Evolutionary conservation across 1,140 invertebrate species (phyloP).

Genomic region (Matsumurasca onukii): DNA sequence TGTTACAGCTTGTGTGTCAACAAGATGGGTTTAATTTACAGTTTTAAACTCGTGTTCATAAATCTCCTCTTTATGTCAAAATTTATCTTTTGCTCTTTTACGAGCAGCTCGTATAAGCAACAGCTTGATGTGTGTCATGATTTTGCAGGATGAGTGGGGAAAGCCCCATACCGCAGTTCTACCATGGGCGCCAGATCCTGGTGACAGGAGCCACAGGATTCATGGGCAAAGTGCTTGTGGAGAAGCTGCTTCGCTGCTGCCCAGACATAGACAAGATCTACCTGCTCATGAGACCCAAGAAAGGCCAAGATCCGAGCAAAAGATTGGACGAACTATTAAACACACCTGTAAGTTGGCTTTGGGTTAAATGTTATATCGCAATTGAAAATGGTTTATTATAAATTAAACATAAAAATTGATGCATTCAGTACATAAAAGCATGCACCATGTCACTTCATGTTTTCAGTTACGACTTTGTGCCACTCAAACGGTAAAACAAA

Average conservation of each 20-base stretch:
- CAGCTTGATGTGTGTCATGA: no score
- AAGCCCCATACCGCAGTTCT: constrained; percentile 54
- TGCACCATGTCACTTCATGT: no score
- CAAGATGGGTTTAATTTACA: no score
- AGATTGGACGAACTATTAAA: constrained; percentile 65
- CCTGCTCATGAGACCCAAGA: constrained; percentile 70
- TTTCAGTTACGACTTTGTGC: no score
- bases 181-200: constrained; percentile 55
- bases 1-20: no score
- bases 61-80: no score
- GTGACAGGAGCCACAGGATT: constrained; percentile 65
- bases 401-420: background rate
- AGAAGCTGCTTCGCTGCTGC: constrained; percentile 77
- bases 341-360: constrained; percentile 60
- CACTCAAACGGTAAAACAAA: no score
- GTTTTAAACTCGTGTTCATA: no score
- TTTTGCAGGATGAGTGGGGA: constrained; percentile 28
- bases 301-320: constrained; percentile 59
- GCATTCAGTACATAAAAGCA: no score
- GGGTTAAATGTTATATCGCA: background rate
- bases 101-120: no score
- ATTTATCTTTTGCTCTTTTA: no score
- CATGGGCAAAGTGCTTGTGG: constrained; percentile 72
- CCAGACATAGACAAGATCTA: constrained; percentile 69
- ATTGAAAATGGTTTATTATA: background rate